phyloP scores from a whole-genome alignment of 2,797 vertebrate species.

The Podargus strigoides region DNA sequence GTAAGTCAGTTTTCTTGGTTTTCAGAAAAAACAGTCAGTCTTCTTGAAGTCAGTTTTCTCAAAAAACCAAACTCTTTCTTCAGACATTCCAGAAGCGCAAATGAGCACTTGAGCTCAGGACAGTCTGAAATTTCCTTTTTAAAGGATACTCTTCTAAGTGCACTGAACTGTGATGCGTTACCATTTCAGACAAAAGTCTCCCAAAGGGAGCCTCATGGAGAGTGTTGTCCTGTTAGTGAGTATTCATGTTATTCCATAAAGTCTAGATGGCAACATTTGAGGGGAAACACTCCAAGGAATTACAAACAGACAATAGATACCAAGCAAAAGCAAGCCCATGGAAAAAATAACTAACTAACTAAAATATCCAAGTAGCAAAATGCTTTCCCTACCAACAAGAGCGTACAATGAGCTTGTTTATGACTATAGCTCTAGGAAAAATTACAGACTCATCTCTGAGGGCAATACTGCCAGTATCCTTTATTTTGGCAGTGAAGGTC shows the following conservation, averaged over 20 bases:
- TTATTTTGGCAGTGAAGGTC: background rate
- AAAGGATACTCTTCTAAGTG: background rate
- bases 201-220: background rate
- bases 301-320: background rate
- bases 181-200: background rate
- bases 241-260: background rate
- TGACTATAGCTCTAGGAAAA: background rate
- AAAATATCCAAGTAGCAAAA: background rate
- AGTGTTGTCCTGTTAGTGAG: background rate
- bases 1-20: no score
- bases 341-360: background rate
- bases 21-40: no score
- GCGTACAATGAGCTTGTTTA: background rate
- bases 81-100: background rate
- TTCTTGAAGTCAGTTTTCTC: no score
- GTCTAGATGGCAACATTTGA: constrained; percentile 24
- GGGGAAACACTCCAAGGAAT: background rate
- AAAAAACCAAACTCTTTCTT: background rate
- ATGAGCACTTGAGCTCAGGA: background rate
- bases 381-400: background rate
- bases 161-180: background rate
- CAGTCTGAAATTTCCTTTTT: background rate
- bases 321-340: background rate
- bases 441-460: background rate
- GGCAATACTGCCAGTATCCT: background rate